phyloP scores from a whole-genome alignment of 2,797 vertebrate species.

The Muscicapa striata region DNA sequence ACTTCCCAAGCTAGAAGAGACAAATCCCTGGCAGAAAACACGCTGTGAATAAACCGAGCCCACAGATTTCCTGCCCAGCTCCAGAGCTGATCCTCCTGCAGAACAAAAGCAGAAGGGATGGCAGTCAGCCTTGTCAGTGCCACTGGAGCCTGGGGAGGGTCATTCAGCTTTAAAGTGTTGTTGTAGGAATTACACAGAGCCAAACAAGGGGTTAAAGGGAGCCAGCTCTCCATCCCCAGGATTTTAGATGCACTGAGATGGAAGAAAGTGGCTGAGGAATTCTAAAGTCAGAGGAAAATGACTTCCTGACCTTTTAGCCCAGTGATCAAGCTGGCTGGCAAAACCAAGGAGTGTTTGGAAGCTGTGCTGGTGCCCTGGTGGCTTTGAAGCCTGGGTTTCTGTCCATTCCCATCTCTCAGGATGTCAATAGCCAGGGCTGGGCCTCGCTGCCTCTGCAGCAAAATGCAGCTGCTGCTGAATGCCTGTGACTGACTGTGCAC shows the following conservation, averaged over 20 bases:
- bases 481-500: background rate
- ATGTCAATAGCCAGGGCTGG: background rate
- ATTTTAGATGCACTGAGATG: background rate
- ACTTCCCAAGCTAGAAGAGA: background rate
- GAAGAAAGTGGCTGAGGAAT: slow-evolving; percentile 22
- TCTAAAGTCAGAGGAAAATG: background rate
- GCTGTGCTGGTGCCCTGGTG: background rate
- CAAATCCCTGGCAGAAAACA: background rate
- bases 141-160: background rate
- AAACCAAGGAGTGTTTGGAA: background rate
- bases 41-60: rapidly evolving
- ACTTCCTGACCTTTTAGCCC: slow-evolving; percentile 31
- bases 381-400: background rate
- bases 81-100: background rate
- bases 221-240: background rate
- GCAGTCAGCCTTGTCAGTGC: background rate
- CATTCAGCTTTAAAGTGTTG: background rate
- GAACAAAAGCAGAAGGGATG: background rate
- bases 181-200: background rate
- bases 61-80: background rate
- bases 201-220: background rate
- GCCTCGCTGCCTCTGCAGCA: background rate
- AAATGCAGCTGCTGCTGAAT: background rate
- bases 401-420: background rate
- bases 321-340: background rate